phyloP scores from a whole-genome alignment of 2,797 vertebrate genomes.

The Peromyscus nudipes region DNA sequence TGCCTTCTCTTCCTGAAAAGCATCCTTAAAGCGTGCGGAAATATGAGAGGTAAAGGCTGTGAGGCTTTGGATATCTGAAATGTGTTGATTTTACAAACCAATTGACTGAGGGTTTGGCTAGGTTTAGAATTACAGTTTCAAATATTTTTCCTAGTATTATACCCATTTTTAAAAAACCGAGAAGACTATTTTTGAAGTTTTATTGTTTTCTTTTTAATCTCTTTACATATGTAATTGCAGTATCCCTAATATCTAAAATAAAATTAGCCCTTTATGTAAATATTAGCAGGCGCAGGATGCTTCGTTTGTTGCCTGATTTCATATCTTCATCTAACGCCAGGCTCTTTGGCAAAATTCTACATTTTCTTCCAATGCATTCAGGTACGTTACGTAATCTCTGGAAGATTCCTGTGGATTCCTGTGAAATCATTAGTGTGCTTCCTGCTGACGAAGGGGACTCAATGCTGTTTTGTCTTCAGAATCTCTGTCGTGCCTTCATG shows the following conservation, averaged over 20 bases:
- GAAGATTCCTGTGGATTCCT: not conserved
- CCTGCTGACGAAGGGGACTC: not conserved
- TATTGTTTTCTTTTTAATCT: slow-evolving; percentile 8
- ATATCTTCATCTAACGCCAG: not conserved
- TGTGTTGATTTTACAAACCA: not conserved
- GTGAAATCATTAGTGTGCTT: not conserved
- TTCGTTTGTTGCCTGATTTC: not conserved
- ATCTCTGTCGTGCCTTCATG: not conserved
- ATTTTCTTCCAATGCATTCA: not conserved
- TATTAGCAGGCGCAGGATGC: not conserved
- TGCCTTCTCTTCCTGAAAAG: slow-evolving; percentile 63
- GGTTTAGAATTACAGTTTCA: slow-evolving; percentile 27
- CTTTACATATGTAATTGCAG: not conserved
- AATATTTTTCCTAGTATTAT: slow-evolving; percentile 32
- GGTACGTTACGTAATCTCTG: not conserved
- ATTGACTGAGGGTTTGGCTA: slow-evolving; percentile 19
- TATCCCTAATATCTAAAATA: slow-evolving; percentile 26
- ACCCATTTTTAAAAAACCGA: not conserved
- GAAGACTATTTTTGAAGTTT: slow-evolving; percentile 25
- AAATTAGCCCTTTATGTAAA: slow-evolving; percentile 14
- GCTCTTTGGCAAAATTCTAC: slow-evolving; percentile 30
- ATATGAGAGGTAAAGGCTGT: not conserved
- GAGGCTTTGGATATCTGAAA: slow-evolving; percentile 23
- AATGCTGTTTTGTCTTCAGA: not conserved
- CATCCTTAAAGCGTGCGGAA: slow-evolving; percentile 27